Evolutionary conservation across 2,113 vertebrate genomes (phyloP).

Genomic region (Charadrius vociferus): DNA sequence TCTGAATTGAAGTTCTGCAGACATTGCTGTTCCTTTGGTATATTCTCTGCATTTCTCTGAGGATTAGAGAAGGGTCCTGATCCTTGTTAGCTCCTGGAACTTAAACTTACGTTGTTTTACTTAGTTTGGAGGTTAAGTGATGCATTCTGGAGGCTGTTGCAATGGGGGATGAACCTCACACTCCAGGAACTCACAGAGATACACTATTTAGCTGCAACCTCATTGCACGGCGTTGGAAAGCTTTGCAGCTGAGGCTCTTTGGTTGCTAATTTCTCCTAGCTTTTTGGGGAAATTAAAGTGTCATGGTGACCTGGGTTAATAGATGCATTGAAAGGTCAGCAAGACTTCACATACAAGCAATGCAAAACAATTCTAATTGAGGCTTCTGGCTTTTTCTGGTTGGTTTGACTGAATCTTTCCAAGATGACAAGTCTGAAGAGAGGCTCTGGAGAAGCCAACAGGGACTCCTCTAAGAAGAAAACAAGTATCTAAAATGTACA

Average conservation of each 20-base stretch:
- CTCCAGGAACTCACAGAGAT: neutral
- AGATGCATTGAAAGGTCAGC: neutral
- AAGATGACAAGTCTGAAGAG: neutral
- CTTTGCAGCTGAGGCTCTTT: neutral
- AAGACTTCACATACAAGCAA: rapidly evolving
- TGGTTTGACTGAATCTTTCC: neutral
- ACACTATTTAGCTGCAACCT: neutral
- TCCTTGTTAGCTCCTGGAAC: neutral
- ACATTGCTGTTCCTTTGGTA: neutral
- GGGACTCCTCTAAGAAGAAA: neutral
- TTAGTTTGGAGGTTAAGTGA: neutral
- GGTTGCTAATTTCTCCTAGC: neutral
- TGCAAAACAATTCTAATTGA: neutral
- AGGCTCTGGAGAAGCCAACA: neutral
- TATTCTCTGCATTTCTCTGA: neutral
- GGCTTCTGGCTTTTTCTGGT: neutral
- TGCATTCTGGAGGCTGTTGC: neutral
- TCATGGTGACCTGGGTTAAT: neutral
- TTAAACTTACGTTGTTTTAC: neutral
- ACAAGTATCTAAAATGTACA: neutral
- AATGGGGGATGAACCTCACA: neutral
- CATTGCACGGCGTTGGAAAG: neutral
- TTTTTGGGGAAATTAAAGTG: neutral
- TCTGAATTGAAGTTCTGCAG: neutral
- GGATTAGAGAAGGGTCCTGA: neutral